Evolutionary conservation across 1,140 invertebrate species (phyloP).

Genomic region (Scaptomyza montana): DNA sequence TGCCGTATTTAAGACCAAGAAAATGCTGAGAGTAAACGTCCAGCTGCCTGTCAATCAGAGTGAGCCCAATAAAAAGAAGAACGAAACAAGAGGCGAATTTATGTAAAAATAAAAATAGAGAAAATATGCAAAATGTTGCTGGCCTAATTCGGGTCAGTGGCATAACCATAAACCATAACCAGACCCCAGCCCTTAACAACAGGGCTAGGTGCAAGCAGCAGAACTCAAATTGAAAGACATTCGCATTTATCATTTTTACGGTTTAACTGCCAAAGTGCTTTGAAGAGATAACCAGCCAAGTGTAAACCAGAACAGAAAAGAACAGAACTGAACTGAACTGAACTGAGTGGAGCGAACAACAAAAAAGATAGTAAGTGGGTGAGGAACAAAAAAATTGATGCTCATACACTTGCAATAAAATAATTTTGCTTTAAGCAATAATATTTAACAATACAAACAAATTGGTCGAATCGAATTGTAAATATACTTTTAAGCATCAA

Average conservation of each 20-base stretch:
- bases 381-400: conserved; percentile 29
- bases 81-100: neutral
- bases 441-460: no score
- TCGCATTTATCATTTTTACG: conserved; percentile 81
- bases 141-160: conserved; percentile 51
- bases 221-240: conserved; percentile 76
- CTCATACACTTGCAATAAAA: conserved; percentile 17
- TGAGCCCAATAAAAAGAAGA: neutral
- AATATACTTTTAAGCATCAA: no score
- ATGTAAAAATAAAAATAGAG: conserved; percentile 11
- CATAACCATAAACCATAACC: conserved; percentile 60
- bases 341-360: conserved; percentile 32
- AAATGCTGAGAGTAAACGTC: neutral
- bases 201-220: conserved; percentile 8
- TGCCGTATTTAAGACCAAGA: conserved; percentile 42
- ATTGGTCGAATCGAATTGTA: no score
- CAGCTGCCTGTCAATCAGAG: conserved; percentile 47
- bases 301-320: conserved; percentile 32
- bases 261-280: conserved; percentile 79
- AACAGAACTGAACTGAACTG: conserved; percentile 15
- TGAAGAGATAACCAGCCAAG: conserved; percentile 51
- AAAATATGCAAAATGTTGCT: conserved; percentile 48
- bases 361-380: neutral
- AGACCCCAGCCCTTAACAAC: conserved; percentile 18
- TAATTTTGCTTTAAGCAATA: no score